These are phyloP conservation scores for Oreonectes daqikongensis DNA, from an alignment of 2,797 vertebrate genomes.

Conservation along the genomic window DNA sequence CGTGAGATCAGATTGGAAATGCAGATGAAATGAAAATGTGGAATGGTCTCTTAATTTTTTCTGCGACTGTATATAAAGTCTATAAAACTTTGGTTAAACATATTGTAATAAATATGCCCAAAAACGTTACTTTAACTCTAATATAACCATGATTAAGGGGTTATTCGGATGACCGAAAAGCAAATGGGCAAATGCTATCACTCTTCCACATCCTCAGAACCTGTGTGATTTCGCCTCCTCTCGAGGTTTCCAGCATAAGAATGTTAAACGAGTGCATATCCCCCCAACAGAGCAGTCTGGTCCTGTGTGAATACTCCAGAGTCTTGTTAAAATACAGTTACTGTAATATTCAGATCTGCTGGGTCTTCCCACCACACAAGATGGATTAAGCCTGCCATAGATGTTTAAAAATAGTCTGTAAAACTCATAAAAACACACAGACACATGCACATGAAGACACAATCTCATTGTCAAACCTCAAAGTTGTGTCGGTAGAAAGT, in stretches of 20 bases:
- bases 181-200: conserved; percentile 17
- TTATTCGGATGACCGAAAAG: background rate
- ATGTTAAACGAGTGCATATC: conserved; percentile 14
- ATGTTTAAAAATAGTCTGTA: conserved; percentile 73
- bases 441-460: conserved; percentile 40
- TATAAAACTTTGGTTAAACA: no score
- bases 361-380: conserved; percentile 68
- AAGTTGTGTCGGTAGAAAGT: conserved; percentile 58
- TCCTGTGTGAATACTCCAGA: conserved; percentile 64
- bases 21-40: no score
- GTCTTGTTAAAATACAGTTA: conserved; percentile 72
- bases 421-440: conserved; percentile 25
- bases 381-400: conserved; percentile 72
- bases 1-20: no score
- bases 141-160: background rate
- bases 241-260: conserved; percentile 20
- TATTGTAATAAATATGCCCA: no score
- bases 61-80: no score
- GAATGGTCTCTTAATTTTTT: no score
- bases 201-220: conserved; percentile 10
- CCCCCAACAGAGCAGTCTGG: conserved; percentile 4
- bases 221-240: conserved; percentile 14
- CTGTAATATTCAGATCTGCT: conserved; percentile 70
- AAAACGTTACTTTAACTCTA: background rate
- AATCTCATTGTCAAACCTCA: conserved; percentile 15